These are phyloP conservation scores for Palloptera scutellata DNA, from an alignment of 2,888 invertebrate genomes.

Conservation along the genomic window DNA sequence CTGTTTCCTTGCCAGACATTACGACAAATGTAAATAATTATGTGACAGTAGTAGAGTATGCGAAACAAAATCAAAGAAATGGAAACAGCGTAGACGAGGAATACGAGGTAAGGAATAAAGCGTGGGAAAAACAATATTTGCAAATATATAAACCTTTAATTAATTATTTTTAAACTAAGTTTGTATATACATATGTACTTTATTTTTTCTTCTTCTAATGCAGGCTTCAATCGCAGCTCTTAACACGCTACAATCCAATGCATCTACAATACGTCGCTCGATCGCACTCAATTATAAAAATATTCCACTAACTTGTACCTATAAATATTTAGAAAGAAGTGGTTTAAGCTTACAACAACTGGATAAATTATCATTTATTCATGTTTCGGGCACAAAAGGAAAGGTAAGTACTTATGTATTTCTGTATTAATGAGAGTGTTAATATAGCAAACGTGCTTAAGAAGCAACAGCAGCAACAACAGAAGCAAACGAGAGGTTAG, in stretches of 20 bases:
- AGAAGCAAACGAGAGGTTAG: too few species aligned
- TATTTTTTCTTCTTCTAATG: slow-evolving; percentile 4
- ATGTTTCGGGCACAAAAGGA: slow-evolving; percentile 97
- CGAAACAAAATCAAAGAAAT: not conserved
- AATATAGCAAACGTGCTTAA: too few species aligned
- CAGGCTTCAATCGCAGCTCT: slow-evolving; percentile 76
- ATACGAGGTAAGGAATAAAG: slow-evolving; percentile 41
- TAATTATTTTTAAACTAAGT: slow-evolving; percentile 8
- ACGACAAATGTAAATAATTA: slow-evolving; percentile 9
- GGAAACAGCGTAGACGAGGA: slow-evolving; percentile 18
- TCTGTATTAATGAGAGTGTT: too few species aligned
- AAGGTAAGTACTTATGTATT: slow-evolving; percentile 69
- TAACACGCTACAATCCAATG: slow-evolving; percentile 78
- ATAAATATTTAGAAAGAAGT: slow-evolving; percentile 70
- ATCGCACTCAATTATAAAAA: slow-evolving; percentile 54
- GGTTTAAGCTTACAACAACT: slow-evolving; percentile 73
- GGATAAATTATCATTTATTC: slow-evolving; percentile 84
- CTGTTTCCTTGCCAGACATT: slow-evolving; percentile 40
- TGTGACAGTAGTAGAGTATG: slow-evolving; percentile 2
- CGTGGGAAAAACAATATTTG: not conserved
- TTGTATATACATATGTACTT: not conserved
- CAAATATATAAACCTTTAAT: too few species aligned
- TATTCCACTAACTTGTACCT: slow-evolving; percentile 64
- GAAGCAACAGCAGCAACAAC: too few species aligned
- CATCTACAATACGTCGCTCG: slow-evolving; percentile 68